These are phyloP conservation scores for Columba guinea DNA, from an alignment of 2,797 vertebrate genomes.

Conservation along the genomic window DNA sequence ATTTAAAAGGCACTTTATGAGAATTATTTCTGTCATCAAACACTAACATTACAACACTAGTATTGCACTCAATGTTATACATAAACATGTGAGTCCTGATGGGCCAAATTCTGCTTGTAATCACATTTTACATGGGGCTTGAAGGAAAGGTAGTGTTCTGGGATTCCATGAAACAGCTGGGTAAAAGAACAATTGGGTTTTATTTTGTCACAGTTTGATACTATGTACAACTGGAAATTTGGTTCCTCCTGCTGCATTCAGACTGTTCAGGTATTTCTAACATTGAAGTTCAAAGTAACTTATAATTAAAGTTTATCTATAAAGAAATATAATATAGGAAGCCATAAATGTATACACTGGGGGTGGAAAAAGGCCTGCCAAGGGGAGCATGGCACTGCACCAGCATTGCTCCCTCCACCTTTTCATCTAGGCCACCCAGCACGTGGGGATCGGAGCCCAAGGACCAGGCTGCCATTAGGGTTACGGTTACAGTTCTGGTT, in stretches of 20 bases:
- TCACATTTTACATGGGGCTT: not conserved
- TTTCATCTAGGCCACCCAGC: too few relatives aligned
- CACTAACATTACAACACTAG: not conserved
- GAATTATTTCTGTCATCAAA: slow-evolving; percentile 27
- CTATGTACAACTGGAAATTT: not conserved
- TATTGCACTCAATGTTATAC: not conserved
- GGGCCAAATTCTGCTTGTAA: not conserved
- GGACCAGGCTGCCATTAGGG: too few relatives aligned
- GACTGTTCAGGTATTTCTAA: not conserved
- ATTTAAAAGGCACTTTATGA: not conserved
- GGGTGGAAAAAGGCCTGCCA: too few relatives aligned
- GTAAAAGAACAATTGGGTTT: not conserved
- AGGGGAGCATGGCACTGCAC: too few relatives aligned
- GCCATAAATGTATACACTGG: not conserved
- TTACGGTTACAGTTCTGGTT: too few relatives aligned
- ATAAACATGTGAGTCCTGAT: not conserved
- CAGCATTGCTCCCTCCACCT: too few relatives aligned
- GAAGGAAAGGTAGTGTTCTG: not conserved
- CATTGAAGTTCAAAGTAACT: not conserved
- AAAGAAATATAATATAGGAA: not conserved
- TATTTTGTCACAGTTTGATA: not conserved
- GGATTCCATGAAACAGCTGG: not conserved
- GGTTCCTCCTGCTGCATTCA: not conserved
- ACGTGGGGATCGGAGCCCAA: too few relatives aligned
- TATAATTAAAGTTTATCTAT: not conserved